Evolutionary conservation across 2,113 vertebrate species (phyloP).

Genomic region (Addax nasomaculatus): DNA sequence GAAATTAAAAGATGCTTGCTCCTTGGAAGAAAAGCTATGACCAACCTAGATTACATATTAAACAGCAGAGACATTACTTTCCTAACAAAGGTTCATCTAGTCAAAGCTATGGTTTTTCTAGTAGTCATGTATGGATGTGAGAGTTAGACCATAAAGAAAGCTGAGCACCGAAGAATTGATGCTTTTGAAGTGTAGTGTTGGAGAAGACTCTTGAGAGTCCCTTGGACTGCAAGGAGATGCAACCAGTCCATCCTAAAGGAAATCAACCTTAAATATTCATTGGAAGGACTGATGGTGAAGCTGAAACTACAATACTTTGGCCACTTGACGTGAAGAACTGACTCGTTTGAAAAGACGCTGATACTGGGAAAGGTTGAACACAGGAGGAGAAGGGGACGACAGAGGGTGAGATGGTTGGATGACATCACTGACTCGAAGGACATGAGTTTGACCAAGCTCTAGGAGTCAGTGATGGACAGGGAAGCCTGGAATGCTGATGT

Average conservation of each 20-base stretch:
- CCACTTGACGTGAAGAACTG: not conserved
- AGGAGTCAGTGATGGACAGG: not conserved
- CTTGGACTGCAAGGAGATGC: not conserved
- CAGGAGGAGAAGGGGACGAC: rapidly evolving
- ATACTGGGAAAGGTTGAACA: not conserved
- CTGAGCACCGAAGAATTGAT: not conserved
- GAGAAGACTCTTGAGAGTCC: not conserved
- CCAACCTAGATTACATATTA: not conserved
- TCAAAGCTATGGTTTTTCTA: not conserved
- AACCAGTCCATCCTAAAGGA: not conserved
- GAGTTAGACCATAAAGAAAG: not conserved
- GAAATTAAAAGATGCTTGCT: not conserved
- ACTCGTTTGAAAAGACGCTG: not conserved
- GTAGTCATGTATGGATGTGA: not conserved
- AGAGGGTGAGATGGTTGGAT: not conserved
- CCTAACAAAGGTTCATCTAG: not conserved
- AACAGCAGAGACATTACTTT: not conserved
- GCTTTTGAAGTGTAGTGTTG: not conserved
- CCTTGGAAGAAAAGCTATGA: not conserved
- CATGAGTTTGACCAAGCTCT: not conserved
- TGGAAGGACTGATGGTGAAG: not conserved
- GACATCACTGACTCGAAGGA: not conserved
- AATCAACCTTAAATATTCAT: not conserved
- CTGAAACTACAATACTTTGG: not conserved
- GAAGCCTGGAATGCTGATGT: not conserved